phyloP scores from a whole-genome alignment of 2,797 vertebrate genomes.

The Falco concolor region DNA sequence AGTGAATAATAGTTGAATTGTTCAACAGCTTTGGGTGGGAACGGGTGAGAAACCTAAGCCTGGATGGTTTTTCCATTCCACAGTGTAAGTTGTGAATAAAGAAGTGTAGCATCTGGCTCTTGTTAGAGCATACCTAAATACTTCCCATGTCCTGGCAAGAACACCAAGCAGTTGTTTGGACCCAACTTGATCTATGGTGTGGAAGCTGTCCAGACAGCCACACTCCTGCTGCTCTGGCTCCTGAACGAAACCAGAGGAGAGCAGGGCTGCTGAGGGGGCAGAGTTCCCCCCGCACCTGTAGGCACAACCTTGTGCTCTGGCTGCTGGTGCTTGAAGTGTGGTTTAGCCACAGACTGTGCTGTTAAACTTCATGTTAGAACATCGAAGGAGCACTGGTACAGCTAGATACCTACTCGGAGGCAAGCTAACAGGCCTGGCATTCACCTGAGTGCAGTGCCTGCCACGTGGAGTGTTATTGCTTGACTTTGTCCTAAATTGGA shows the following conservation, averaged over 20 bases:
- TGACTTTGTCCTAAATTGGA: not conserved
- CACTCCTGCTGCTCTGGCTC: not conserved
- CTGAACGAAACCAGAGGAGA: not conserved
- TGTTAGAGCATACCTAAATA: not conserved
- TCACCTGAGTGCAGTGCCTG: not conserved
- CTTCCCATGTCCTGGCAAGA: not conserved
- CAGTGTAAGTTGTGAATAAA: not conserved
- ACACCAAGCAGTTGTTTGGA: not conserved
- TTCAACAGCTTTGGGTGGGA: not conserved
- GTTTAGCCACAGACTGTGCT: not conserved
- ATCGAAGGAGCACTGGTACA: not conserved
- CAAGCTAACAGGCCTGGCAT: not conserved
- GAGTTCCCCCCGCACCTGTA: not conserved
- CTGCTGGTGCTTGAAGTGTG: not conserved
- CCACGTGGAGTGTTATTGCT: accelerated
- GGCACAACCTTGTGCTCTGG: not conserved
- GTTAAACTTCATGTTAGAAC: not conserved
- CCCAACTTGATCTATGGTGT: not conserved
- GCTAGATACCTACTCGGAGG: not conserved
- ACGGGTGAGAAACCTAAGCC: not conserved
- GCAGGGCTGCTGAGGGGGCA: not conserved
- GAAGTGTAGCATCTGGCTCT: not conserved
- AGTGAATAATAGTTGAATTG: not conserved
- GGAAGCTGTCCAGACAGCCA: not conserved
- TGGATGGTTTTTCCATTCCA: not conserved